Base-by-base conservation (phyloP, 2,888 invertebrate species). In the Villa cingulata region DNA sequence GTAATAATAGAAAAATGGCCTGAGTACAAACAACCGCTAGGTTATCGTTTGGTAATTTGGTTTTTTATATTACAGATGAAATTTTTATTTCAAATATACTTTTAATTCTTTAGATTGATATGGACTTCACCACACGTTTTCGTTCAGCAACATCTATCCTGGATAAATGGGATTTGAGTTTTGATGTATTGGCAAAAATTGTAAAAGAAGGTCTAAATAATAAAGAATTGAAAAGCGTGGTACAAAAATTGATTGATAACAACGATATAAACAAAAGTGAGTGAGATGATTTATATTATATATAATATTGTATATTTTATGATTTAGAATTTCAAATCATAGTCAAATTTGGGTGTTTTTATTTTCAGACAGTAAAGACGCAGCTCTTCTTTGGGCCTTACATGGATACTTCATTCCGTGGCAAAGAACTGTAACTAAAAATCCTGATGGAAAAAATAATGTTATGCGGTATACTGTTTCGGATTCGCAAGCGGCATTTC, bases 401-500 rank as follows among this genome's bases (percentile, higher is more conserved):
- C 41, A 41, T 15, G 32, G 41, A n/a, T 41, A 29, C 17, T 41
- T 41, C 1, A 17, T 41, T 2, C 32, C 41, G n/a, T 3, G 1
- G 3, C 41, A 32, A 29, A 12, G 41, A 15, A 9, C 16, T 16
- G 41, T 41, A 29, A 10, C 3, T 3, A 41, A 41, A 32, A 29
- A 27, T 19, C 9, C 14, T 2, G 34, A 39, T 19, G 45, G 38
- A n/a, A 40, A 34, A 41, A 32, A 10, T 16, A 16, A 20, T 38
- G 15, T 38, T 4, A 46, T 19, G n/a, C 40, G 40, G 16, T 40
- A 27, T 36, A 41, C 41, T 1, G 41, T 46, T 23, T 6, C 15
- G 7, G 45, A 46, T 19, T 46, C 41, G 0, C 45, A 41, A 17
- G 17, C 40, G 15, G 19, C 40, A 17, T 46, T 46, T 41, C n/a